phyloP scores from a whole-genome alignment of 1,140 invertebrate species.

The Coboldia fuscipes region DNA sequence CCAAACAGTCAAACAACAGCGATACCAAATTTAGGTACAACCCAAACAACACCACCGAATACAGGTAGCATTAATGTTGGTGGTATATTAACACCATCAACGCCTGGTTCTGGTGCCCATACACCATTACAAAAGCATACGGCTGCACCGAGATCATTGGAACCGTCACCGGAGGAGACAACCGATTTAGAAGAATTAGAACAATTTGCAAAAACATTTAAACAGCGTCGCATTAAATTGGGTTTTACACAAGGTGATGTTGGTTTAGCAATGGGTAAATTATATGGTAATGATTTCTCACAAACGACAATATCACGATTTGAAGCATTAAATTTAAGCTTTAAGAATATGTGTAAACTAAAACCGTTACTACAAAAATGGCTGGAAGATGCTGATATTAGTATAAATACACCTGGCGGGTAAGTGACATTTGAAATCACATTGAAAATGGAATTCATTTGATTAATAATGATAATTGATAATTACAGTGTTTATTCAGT shows the following conservation, averaged over 20 bases:
- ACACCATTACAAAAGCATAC: slow-evolving; percentile 27
- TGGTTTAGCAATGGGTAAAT: slow-evolving; percentile 92
- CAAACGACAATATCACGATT: slow-evolving; percentile 98
- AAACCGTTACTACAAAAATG: slow-evolving; percentile 94
- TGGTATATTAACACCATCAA: slow-evolving; percentile 10
- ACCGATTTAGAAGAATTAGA: slow-evolving; percentile 89
- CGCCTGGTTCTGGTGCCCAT: slow-evolving; percentile 24
- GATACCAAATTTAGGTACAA: slow-evolving; percentile 16
- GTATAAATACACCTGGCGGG: slow-evolving; percentile 53
- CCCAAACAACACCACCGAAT: slow-evolving; percentile 15
- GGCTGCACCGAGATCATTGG: slow-evolving; percentile 31
- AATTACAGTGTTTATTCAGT: slow-evolving; percentile 44
- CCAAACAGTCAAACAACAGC: slow-evolving; percentile 19
- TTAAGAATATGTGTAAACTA: slow-evolving; percentile 99
- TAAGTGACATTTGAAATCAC: neutral
- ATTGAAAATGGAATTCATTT: neutral
- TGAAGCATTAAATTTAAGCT: slow-evolving; percentile 93
- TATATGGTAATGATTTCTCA: slow-evolving; percentile 97
- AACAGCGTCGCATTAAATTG: slow-evolving; percentile 84
- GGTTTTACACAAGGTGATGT: slow-evolving; percentile 98
- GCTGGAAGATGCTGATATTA: slow-evolving; percentile 88
- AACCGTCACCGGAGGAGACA: slow-evolving; percentile 72
- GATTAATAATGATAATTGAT: neutral
- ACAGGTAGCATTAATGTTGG: neutral
- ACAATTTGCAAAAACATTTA: slow-evolving; percentile 93